Percentiles rank a stretch among this genome's conserved stretches.
Evolutionary conservation across 2,113 vertebrate genomes (phyloP).

Genomic region (Chascanopsetta lugubris): DNA sequence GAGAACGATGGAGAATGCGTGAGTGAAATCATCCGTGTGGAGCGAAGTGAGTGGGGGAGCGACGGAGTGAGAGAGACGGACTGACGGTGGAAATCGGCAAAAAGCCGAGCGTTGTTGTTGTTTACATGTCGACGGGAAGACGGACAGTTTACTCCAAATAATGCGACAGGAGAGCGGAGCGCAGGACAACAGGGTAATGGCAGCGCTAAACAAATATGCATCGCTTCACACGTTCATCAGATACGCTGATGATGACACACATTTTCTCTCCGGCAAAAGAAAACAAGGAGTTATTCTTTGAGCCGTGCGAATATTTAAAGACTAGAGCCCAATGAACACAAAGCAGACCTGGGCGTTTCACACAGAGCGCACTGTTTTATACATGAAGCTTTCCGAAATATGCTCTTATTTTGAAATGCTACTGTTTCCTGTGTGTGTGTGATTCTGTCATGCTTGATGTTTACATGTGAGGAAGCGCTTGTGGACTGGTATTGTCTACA

Average conservation of each 20-base stretch:
- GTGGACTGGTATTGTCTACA: too few relatives aligned
- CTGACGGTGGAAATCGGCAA: slow-evolving; percentile 10
- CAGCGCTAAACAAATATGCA: background rate
- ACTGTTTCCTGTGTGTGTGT: too few relatives aligned
- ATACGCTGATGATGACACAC: background rate
- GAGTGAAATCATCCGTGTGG: background rate
- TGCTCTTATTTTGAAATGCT: too few relatives aligned
- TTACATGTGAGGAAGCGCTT: background rate
- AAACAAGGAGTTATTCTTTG: slow-evolving; percentile 19
- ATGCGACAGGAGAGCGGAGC: background rate
- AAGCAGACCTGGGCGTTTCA: too few relatives aligned
- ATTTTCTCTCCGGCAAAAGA: slow-evolving; percentile 10
- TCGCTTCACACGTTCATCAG: background rate
- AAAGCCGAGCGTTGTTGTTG: background rate
- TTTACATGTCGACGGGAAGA: background rate
- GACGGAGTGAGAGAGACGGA: slow-evolving; percentile 4
- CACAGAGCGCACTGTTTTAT: too few relatives aligned
- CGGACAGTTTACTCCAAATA: background rate
- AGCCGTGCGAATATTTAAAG: slow-evolving; percentile 27
- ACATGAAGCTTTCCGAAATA: too few relatives aligned
- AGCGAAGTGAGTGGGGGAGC: background rate
- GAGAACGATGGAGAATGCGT: background rate
- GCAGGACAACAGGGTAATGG: background rate
- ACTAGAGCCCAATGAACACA: background rate
- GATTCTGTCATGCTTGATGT: too few relatives aligned